Evolutionary conservation across 1,140 invertebrate species (phyloP), one percentile per base, ranked within the genome.

Genomic region (Lepidurus arcticus): DNA sequence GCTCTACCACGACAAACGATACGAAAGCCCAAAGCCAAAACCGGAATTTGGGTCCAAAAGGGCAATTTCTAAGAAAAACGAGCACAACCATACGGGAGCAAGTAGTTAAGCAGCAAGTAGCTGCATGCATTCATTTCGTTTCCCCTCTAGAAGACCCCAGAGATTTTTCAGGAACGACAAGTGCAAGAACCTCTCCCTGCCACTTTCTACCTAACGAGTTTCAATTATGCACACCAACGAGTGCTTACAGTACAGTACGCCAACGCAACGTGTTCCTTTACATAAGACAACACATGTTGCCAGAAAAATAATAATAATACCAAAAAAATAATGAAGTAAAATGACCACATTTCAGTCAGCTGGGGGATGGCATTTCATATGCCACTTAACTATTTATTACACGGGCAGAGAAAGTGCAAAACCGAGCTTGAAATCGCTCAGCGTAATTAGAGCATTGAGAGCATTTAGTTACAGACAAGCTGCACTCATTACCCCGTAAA

Each of bases 181-280:
- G 34, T 34, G 34, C 34, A 34, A 34, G 34, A 34, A 4, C 34
- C 34, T 34, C 34, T 34, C 34, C 34, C 34, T 34, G 34, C 0
- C 53, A 65, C 53, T 65, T 65, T 65, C 53, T 65, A 65, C 21
- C 21, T 65, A n/a, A 65, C 21, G 53, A 65, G 13, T 65, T 65
- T 65, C 53, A 21, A 16, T 65, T 65, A 65, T 65, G 53, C 13
- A n/a, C 53, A 21, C 13, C 16, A 0, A n/a, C 53, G 13, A 65
- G 34, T 4, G 34, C 34, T 65, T 65, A 21, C 7, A 1, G 53
- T 65, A n/a, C 53, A 65, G 9, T 5, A n/a, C 21, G 3, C 21
- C 53, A n/a, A 13, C 6, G 21, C 13, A 65, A 65, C 16, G 13
- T 5, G 13, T 65, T 65, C 53, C 1, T 2, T 7, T 65, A 11